Base-by-base conservation (phyloP, 2,888 invertebrate species). In the Xylocampa areola region DNA sequence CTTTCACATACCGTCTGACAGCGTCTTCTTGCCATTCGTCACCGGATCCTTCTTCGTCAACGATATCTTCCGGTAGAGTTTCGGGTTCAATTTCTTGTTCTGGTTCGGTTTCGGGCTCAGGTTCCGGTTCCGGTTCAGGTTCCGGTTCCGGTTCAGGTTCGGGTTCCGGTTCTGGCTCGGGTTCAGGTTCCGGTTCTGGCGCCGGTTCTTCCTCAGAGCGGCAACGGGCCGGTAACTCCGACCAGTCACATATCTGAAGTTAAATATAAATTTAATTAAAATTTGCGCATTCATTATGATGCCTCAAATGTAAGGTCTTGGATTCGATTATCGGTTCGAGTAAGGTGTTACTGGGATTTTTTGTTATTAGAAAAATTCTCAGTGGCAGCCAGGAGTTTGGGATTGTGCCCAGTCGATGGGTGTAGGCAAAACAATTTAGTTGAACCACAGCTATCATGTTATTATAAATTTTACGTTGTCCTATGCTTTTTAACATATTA, bases 231-330 rank as follows among this genome's bases (percentile, higher is more conserved):
- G 92, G 92, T 33, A 83, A 75, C 2, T 68, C 41, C 10, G 87
- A 85, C 79, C 85, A 83, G 75, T 92, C 93, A 63, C 93, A 93
- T 19, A 91, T 81, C 93, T 93, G 70, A 32, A 74, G 76, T 33
- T 13, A 0, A 16, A 29, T 30, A 32, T 32, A n/a, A n/a, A 21
- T 21, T 36, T 10, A 10, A 17, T 29, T 33, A 33, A 2, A 33
- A 16, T 33, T 3, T 16, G 14, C 0, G 8, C 8, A 16, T 8
- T 16, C 2, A 11, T 29, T 6, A n/a, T 11, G 11, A 29, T 29
- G 2, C n/a, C 2, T 2, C 11, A n/a, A n/a, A n/a, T n/a, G n/a
- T n/a, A n/a, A n/a, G n/a, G n/a, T n/a, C n/a, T n/a, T n/a, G n/a
- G n/a, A n/a, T n/a, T n/a, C n/a, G n/a, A n/a, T n/a, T n/a, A n/a